phyloP scores from a whole-genome alignment of 92 coral and sea anemone species.

The Phenganax subtilis region DNA sequence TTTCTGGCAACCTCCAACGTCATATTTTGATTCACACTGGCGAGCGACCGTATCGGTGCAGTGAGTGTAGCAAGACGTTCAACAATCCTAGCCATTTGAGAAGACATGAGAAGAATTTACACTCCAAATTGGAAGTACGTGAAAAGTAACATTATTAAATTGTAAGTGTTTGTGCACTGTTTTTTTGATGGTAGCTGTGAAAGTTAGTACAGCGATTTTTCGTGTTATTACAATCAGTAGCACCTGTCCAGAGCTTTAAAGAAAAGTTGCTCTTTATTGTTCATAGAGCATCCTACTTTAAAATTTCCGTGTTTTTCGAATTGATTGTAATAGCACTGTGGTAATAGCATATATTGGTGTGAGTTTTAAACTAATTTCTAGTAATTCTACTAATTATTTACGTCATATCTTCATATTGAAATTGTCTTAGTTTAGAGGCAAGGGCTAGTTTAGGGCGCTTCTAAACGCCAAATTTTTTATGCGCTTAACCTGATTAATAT shows the following conservation, averaged over 20 bases:
- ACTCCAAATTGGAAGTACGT: conserved; percentile 58
- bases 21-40: conserved; percentile 95
- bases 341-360: background rate
- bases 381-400: background rate
- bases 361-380: background rate
- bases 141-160: conserved; percentile 9
- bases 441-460: background rate
- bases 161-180: conserved; percentile 43
- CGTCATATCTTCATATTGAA: conserved; percentile 2
- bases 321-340: background rate
- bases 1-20: conserved; percentile 91
- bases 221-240: background rate
- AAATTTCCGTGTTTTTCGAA: background rate
- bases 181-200: background rate
- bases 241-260: background rate
- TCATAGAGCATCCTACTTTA: background rate
- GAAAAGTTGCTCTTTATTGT: background rate
- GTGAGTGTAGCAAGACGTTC: conserved; percentile 85
- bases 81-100: conserved; percentile 94
- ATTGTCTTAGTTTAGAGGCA: background rate
- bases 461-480: too few species aligned
- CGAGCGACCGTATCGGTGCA: conserved; percentile 90
- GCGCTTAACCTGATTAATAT: too few species aligned
- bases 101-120: conserved; percentile 88
- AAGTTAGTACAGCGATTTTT: background rate